These are phyloP conservation scores for Campoletis sonorensis DNA, from an alignment of 1,140 invertebrate species.

Conservation along the genomic window DNA sequence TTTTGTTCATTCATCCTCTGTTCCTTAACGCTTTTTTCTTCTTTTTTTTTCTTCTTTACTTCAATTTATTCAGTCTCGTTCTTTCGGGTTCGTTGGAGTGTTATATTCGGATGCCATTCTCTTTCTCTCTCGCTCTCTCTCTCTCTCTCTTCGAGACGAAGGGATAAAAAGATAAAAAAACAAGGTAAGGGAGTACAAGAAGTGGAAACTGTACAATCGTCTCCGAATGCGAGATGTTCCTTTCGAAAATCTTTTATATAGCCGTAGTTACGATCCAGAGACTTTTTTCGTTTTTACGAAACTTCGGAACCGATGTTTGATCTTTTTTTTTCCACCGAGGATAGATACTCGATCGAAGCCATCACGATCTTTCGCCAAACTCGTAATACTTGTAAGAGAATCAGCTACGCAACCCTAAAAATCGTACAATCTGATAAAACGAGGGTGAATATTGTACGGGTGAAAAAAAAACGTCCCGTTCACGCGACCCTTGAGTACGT, in stretches of 20 bases:
- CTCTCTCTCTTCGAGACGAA: background rate
- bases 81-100: background rate
- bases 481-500: too few relatives aligned
- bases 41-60: background rate
- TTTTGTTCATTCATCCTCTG: background rate
- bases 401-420: conserved; percentile 11
- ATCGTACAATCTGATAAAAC: background rate
- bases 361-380: conserved; percentile 11
- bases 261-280: background rate
- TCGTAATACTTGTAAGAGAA: conserved; percentile 14
- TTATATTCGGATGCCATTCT: background rate
- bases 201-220: background rate
- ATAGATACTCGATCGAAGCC: background rate
- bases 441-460: background rate
- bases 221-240: background rate
- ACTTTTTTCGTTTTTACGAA: background rate
- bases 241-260: conserved; percentile 10
- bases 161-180: background rate
- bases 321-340: background rate
- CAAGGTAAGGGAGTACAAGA: background rate
- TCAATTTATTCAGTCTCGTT: conserved; percentile 9
- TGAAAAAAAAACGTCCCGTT: background rate
- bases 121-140: too few relatives aligned
- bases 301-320: background rate
- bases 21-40: background rate